Evolutionary conservation across 2,888 invertebrate species (phyloP).

Genomic region (Drosophila buzzatii): DNA sequence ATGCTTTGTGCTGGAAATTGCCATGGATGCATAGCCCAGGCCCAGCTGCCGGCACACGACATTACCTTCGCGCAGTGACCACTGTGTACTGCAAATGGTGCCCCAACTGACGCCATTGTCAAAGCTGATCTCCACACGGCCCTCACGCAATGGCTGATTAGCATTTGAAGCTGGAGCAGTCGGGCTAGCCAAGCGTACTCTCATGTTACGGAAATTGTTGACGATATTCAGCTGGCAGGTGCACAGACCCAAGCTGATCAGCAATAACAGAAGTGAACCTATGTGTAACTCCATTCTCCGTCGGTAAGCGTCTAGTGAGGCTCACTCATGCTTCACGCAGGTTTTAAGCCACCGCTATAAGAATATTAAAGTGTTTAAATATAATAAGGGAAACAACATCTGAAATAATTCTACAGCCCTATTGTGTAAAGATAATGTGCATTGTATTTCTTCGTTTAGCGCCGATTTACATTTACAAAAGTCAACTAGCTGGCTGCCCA

Average conservation of each 20-base stretch:
- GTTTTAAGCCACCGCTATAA: constrained; percentile 52
- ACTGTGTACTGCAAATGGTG: constrained; percentile 73
- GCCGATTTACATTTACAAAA: constrained; percentile 47
- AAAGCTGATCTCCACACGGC: constrained; percentile 81
- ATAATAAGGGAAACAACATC: constrained; percentile 32
- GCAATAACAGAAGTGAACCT: constrained; percentile 23
- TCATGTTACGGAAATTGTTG: constrained; percentile 67
- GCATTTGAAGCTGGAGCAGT: neutral
- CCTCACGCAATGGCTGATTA: constrained; percentile 50
- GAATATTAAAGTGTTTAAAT: neutral
- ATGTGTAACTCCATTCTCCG: constrained; percentile 35
- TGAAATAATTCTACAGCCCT: constrained; percentile 11
- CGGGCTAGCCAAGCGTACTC: constrained; percentile 66
- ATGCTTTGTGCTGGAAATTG: constrained; percentile 66
- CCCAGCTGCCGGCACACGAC: constrained; percentile 79
- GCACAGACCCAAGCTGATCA: constrained; percentile 18
- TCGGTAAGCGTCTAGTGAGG: constrained; percentile 13
- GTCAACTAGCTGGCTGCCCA: constrained; percentile 24
- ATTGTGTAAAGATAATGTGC: constrained; percentile 43
- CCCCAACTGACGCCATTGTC: constrained; percentile 76
- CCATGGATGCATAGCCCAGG: constrained; percentile 73
- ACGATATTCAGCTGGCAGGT: constrained; percentile 34
- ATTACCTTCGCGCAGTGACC: constrained; percentile 80
- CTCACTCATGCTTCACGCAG: neutral
- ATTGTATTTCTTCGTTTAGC: constrained; percentile 53